These are phyloP conservation scores for Tapirus indicus DNA, from an alignment of 2,797 vertebrate genomes.

Conservation along the genomic window DNA sequence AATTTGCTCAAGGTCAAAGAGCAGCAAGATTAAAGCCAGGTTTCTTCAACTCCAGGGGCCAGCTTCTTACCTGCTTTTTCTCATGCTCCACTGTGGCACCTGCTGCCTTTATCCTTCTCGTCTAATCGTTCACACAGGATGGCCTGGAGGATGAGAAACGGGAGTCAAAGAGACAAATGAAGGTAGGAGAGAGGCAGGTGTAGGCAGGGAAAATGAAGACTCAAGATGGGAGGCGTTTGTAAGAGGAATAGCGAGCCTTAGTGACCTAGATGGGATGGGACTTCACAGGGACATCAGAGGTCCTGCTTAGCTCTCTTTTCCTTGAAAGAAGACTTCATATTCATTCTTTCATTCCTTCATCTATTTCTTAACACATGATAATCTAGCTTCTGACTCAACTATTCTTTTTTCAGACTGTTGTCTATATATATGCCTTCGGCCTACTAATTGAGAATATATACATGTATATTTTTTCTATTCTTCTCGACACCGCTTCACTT, in stretches of 20 bases:
- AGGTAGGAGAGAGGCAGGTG: neutral
- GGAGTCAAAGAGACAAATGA: neutral
- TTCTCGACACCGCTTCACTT: neutral
- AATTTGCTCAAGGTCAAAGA: neutral
- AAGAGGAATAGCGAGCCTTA: neutral
- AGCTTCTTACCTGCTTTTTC: neutral
- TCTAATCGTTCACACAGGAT: neutral
- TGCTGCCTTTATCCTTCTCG: neutral
- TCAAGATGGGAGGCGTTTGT: neutral
- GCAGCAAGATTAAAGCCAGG: neutral
- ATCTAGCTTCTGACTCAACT: neutral
- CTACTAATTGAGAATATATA: neutral
- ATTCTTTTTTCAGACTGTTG: neutral
- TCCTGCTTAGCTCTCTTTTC: neutral
- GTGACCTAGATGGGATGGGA: too few relatives aligned
- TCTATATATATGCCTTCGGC: neutral
- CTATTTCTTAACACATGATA: neutral
- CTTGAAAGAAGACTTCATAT: neutral
- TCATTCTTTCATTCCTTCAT: neutral
- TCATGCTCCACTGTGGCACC: neutral
- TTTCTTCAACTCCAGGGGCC: neutral
- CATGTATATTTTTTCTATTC: neutral
- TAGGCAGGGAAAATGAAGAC: neutral
- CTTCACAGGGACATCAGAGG: neutral
- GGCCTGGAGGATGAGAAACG: neutral